Evolutionary conservation across 2,113 vertebrate species (phyloP), one percentile per base, ranked within the genome.

Genomic region (Kobus ellipsiprymnus): DNA sequence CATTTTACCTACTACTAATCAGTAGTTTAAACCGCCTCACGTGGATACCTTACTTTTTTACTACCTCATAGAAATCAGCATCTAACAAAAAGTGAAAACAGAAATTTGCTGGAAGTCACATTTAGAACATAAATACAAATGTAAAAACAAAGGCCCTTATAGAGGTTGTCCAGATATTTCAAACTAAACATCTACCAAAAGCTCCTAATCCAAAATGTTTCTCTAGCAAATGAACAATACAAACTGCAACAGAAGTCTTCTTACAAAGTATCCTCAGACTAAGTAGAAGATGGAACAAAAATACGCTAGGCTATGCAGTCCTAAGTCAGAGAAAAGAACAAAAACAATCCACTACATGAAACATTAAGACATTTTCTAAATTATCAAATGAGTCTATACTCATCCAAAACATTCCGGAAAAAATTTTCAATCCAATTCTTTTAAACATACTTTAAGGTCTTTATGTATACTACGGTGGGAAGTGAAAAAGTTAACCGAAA

Each of bases 1-100:
- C 21, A 87, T 83, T 92, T 85, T 89, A 94, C 19, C 83, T 7
- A 95, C n/a, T 86, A 88, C 16, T 91, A 52, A 71, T 54, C 12
- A 91, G 54, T 27, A 50, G 5, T 92, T 89, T 86, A 55, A 78
- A 92, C 48, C 46, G 33, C 23, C 60, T 57, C n/a, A 13, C 4
- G 3, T 50, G 30, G 21, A 89, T 40, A 33, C 48, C 91, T 96
- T 74, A 81, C 46, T 88, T 95, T 95, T 85, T 90, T 84, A 96
- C 64, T 71, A 90, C 16, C 33, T 88, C 30, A 64, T 0, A 85
- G 33, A 85, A 55, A 96, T 67, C 36, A 91, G 40, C 52, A n/a
- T 80, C 64, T 87, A 93, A 92, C 46, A 77, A 78, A 96, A 94
- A 96, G 84, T 81, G 57, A 91, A 94, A 98, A 95, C 3, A 86